Percentiles rank a stretch among this genome's conserved stretches.
Evolutionary conservation across 2,888 invertebrate species (phyloP).

Genomic region (Drosophila leonis): DNA sequence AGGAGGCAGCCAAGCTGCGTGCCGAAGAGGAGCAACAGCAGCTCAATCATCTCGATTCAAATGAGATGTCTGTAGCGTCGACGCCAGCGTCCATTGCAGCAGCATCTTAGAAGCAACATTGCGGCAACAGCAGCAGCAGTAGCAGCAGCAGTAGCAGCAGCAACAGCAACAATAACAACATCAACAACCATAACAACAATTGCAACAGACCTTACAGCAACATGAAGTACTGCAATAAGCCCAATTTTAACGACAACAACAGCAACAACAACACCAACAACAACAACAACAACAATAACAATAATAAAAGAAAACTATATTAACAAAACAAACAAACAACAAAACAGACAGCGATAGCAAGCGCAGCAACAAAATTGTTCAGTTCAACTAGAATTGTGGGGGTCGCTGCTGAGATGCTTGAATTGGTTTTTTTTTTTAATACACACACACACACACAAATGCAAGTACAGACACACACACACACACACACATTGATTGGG

Average conservation of each 20-base stretch:
- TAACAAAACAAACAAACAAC: conserved; percentile 24
- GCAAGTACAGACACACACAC: not conserved
- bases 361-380: not conserved
- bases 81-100: conserved; percentile 37
- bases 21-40: conserved; percentile 71
- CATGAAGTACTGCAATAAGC: conserved; percentile 27
- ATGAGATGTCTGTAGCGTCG: conserved; percentile 43
- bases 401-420: conserved; percentile 9
- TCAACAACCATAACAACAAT: conserved; percentile 21
- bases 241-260: conserved; percentile 34
- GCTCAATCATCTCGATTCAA: conserved; percentile 67
- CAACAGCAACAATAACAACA: conserved; percentile 15
- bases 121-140: conserved; percentile 28
- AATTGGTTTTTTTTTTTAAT: conserved; percentile 5
- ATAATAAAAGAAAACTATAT: conserved; percentile 37
- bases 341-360: not conserved
- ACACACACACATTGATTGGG: not conserved
- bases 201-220: conserved; percentile 22
- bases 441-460: not conserved
- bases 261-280: conserved; percentile 26
- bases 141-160: conserved; percentile 23
- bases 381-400: conserved; percentile 9
- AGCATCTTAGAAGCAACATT: conserved; percentile 61
- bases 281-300: conserved; percentile 34
- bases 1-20: conserved; percentile 73